Evolutionary conservation across 2,888 invertebrate species (phyloP), one percentile per base, ranked within the genome.

Genomic region (Ischnus inquisitorius): DNA sequence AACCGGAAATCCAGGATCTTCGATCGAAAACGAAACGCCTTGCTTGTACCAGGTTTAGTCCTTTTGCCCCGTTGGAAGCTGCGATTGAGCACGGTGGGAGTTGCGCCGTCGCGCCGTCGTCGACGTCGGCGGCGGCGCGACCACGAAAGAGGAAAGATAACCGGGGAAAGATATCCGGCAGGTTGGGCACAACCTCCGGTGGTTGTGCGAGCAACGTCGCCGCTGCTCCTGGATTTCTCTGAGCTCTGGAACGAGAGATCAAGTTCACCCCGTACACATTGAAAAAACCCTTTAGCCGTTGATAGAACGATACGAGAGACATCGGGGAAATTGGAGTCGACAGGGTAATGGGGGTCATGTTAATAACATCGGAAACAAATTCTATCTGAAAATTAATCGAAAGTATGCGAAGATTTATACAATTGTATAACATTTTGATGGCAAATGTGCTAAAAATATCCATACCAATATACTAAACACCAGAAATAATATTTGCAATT

Each of bases 161-260:
- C 91, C 92, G 91, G 92, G 89, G 16, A 75, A 90, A 91, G 91
- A 91, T 92, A 92, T 92, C 91, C 91, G 91, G 91, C 87, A 90
- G 91, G 91, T 91, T 88, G 88, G 75, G 25, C 74, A 6, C 77
- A 67, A 67, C 72, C 77, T 71, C 84, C 84, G 81, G 77, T 78
- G 74, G 79, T 60, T 74, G 48, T 68, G 72, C 72, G 62, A 72
- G 62, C 69, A 51, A 68, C 60, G 71, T 76, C 72, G 54, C 74
- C 60, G 72, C 71, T 43, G 51, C 77, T 41, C 19, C 25, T 25
- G 60, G 14, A 19, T n/a, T 2, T 48, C 46, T n/a, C 22, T 46
- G 8, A 16, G 60, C 69, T 41, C 34, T 60, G 57, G 1, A 12
- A 39, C 69, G 76, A 62, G 60, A 60, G 25, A 8, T 16, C 48